Base-by-base conservation (phyloP, 2,888 invertebrate genomes). In the Eristalinus sepulchralis region DNA sequence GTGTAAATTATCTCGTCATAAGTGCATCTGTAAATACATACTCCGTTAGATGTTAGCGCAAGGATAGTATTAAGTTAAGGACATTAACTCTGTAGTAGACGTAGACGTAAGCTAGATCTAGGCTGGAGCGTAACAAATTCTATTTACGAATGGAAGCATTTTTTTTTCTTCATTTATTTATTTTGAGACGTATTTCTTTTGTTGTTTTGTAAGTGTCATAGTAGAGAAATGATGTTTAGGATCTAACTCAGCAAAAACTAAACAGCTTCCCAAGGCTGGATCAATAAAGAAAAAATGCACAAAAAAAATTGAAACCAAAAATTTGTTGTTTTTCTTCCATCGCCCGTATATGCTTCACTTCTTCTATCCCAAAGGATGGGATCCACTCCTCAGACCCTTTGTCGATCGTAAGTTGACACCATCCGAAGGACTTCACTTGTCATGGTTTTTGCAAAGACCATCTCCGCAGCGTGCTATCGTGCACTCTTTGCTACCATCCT, bases 1-100 rank as follows among this genome's bases (percentile, higher is more conserved):
- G 64, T 86, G 78, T 79, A 86, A 86, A 86, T 79, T 86, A 79
- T 79, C 66, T 59, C 33, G 53, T 67, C 34, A 67, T 17, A 63
- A 66, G 62, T 59, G 75, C 68, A 81, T 75, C 68, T 76, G 82
- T 76, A 82, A 70, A 82, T 81, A 81, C 55, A 68, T n/a, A 36
- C 20, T 22, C 55, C 55, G 66, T 53, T 47, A 72, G 47, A 53
- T 11, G 13, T 20, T 79, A 64, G 36, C 20, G 34, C 10, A 55
- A 39, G n/a, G 55, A 73, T 80, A 81, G 81, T 70, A 75, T 81
- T 63, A 67, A n/a, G 47, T 63, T 10, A 53, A 47, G n/a, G 31
- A 57, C 34, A 36, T 39, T 66, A 63, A 59, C 39, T 31, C 60
- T 53, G 20, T 72, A 60, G 27, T 5, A 27, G 27, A 27, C 1